Base-by-base conservation (phyloP, 1,140 invertebrate genomes). In the Anadara kagoshimensis region DNA sequence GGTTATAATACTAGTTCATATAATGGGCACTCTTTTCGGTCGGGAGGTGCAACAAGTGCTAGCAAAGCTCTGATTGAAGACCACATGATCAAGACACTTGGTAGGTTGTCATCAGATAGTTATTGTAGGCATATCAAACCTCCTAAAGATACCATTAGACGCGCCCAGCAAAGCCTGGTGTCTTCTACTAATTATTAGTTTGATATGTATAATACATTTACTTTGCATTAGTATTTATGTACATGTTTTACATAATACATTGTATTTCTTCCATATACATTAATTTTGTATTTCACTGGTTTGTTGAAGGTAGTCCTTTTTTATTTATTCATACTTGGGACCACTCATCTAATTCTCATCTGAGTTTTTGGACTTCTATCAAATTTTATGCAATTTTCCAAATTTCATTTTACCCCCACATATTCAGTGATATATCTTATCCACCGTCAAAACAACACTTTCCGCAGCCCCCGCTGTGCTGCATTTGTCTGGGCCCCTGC, bases 11-110 rank as follows among this genome's bases (percentile, higher is more conserved):
- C 41, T 14, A 11, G 5, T 14, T 20, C 58, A 0, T 72, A 56
- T 49, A 47, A 65, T 51, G 61, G 69, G 0, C 62, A 72, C 24
- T 72, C 69, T 29, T 72, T 65, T 41, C 20, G 62, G 3, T 56
- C 62, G 2, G 69, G 62, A 0, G 69, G 62, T 4, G 69, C 69
- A 12, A 72, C 69, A 8, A 57, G n/a, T 47, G 67, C 67, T 3
- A 26, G 53, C 16, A 29, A 16, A 8, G 41, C 43, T 8, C 8
- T 44, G 11, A 51, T 69, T 14, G 67, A 69, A 36, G 56, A 69
- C 22, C 67, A 69, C 44, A n/a, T 69, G 24, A 59, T 59, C 4
- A 69, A 69, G 51, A 41, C 44, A 3, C 18, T 69, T 29, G 67
- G 67, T 43, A 47, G 67, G 11, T 69, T n/a, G n/a, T n/a, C n/a